Base-by-base conservation (phyloP, 2,797 vertebrate genomes). In the Danio albolineatus region DNA sequence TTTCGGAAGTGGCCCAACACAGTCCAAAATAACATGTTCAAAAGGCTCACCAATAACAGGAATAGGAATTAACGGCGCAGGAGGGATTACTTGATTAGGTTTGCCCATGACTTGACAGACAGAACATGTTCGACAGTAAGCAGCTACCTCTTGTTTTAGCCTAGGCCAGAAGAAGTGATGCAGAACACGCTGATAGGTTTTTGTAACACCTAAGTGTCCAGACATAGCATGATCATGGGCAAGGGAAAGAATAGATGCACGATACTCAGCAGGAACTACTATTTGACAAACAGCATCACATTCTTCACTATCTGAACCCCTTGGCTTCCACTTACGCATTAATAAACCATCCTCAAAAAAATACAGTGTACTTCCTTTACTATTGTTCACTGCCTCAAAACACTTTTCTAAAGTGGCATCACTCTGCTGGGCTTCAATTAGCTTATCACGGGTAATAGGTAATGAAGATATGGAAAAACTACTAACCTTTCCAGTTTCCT, bases 191-290 rank as follows among this genome's bases (percentile, higher is more conserved):
- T 9, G 36, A 0, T 36, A 49, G 0, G 21, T 70, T 14, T 70
- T 70, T 1, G 19, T 16, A 3, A 70, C 19, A 1, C 66, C 13
- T n/a, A 51, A 3, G 16, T 70, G 66, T 36, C 66, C 66, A 2
- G 66, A 49, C 66, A 51, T 10, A 13, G 16, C 10, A n/a, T 69
- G 65, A 21, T 69, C 44, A 69, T 69, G 44, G n/a, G n/a, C n/a
- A n/a, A n/a, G n/a, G n/a, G n/a, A n/a, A n/a, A n/a, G n/a, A n/a
- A n/a, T n/a, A n/a, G n/a, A n/a, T n/a, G n/a, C n/a, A n/a, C n/a
- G n/a, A n/a, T n/a, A n/a, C n/a, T n/a, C n/a, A n/a, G n/a, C n/a
- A n/a, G n/a, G n/a, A n/a, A n/a, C n/a, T n/a, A n/a, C n/a, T n/a
- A n/a, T n/a, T n/a, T n/a, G n/a, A n/a, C n/a, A n/a, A n/a, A n/a